Percentiles rank a stretch among this genome's conserved stretches.
Evolutionary conservation across 2,888 invertebrate species (phyloP).

Genomic region (Fragum fragum): DNA sequence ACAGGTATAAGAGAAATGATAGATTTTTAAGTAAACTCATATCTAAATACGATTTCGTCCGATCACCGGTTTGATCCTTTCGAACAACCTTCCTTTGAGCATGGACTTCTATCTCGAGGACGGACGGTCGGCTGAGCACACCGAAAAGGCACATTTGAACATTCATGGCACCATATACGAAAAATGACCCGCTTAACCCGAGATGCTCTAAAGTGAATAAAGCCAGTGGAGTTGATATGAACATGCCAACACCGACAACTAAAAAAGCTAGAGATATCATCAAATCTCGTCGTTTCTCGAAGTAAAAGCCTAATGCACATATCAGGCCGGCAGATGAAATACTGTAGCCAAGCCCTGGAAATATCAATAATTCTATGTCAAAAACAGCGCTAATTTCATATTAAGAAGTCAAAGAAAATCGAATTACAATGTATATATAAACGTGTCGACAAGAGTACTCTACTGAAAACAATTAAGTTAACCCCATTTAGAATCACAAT

Average conservation of each 20-base stretch:
- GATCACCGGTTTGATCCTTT: neutral
- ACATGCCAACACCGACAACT: conserved; percentile 63
- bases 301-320: conserved; percentile 66
- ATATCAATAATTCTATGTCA: neutral
- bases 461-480: too few relatives aligned
- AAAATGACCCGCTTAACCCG: conserved; percentile 58
- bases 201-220: conserved; percentile 42
- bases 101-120: conserved; percentile 48
- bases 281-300: conserved; percentile 53
- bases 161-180: conserved; percentile 51
- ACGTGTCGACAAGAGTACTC: too few relatives aligned
- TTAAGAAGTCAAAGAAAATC: too few relatives aligned
- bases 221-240: conserved; percentile 60
- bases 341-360: conserved; percentile 67
- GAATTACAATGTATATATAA: too few relatives aligned
- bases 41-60: conserved; percentile 44
- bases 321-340: conserved; percentile 55
- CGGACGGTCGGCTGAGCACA: conserved; percentile 56
- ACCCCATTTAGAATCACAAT: too few relatives aligned
- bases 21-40: conserved; percentile 42
- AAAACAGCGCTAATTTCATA: too few relatives aligned
- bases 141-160: conserved; percentile 66
- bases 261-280: conserved; percentile 49
- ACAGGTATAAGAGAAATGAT: conserved; percentile 51
- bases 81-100: conserved; percentile 2